Evolutionary conservation across 2,888 invertebrate species (phyloP).

Genomic region (Drosophila mimica): DNA sequence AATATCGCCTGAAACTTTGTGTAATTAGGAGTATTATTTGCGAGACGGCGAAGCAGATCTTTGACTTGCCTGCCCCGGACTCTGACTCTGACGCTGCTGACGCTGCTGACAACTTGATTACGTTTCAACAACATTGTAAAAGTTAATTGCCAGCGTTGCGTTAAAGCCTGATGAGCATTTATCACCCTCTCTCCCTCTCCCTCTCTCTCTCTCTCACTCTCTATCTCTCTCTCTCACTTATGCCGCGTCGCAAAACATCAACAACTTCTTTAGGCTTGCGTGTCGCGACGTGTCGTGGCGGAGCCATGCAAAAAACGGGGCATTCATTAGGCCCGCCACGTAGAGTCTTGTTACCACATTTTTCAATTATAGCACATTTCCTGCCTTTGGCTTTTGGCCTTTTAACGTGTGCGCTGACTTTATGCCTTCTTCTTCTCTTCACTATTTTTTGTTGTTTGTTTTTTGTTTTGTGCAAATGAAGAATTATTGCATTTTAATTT

Average conservation of each 20-base stretch:
- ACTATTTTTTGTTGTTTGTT: slow-evolving; percentile 2
- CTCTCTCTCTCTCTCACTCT: neutral
- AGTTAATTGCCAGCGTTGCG: slow-evolving; percentile 76
- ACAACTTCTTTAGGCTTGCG: slow-evolving; percentile 67
- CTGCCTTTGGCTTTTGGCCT: slow-evolving; percentile 45
- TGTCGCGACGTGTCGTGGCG: slow-evolving; percentile 47
- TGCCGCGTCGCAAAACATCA: slow-evolving; percentile 22
- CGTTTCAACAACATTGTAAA: slow-evolving; percentile 80
- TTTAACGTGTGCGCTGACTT: slow-evolving; percentile 27
- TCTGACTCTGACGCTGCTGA: slow-evolving; percentile 30
- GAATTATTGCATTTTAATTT: slow-evolving; percentile 84
- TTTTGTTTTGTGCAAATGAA: slow-evolving; percentile 69
- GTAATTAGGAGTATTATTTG: slow-evolving; percentile 73
- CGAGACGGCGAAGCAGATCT: slow-evolving; percentile 38
- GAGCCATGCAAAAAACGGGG: slow-evolving; percentile 64
- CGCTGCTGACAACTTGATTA: slow-evolving; percentile 76
- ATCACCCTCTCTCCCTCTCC: slow-evolving; percentile 57
- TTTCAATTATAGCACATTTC: slow-evolving; percentile 83
- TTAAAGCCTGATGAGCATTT: slow-evolving; percentile 79
- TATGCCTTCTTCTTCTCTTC: slow-evolving; percentile 6
- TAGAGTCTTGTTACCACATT: slow-evolving; percentile 83
- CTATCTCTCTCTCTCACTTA: neutral
- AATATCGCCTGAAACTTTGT: slow-evolving; percentile 62
- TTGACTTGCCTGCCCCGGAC: slow-evolving; percentile 9
- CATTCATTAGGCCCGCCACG: slow-evolving; percentile 81